Evolutionary conservation across 2,797 vertebrate genomes (phyloP), one percentile per base, ranked within the genome.

Genomic region (Pipistrellus kuhlii): DNA sequence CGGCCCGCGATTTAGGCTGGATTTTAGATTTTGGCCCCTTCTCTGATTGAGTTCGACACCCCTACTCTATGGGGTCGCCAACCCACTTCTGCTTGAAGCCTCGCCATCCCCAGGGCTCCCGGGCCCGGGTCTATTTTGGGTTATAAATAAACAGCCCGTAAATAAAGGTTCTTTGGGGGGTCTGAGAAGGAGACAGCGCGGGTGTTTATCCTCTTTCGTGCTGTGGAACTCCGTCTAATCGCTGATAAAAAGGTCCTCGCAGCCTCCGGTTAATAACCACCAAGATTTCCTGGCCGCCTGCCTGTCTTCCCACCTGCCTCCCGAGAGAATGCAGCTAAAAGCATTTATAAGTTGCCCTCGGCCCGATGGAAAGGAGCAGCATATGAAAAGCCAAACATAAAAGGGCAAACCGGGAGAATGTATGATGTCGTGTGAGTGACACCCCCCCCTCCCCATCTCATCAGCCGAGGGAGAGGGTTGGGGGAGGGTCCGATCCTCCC

Each of bases 291-390:
- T 48, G 81, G 96, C 95, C 55, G 95, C 87, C 96, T 83, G 95
- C 95, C 91, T 95, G 96, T 93, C 94, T 96, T 92, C 91, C 96
- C 87, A 93, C 87, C 94, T 96, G 84, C 89, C 89, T 96, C 96
- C 92, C 68, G 23, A 35, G 96, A 81, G 89, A 83, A 94, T 25
- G 12, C 51, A 9, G 53, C 48, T 91, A 77, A 97, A 94, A 96
- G 93, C 96, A 94, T 48, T 72, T 59, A 66, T 9, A 69, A 85
- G 64, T 55, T 71, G 81, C 88, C 76, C 87, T 18, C 6, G 51
- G 44, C 73, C 80, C 38, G 55, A 76, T 25, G 46, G 59, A 76
- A 68, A 44, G 38, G 53, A 41, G 32, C 7, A 25, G 46, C 3
- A 1, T 20, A 62, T 13, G 66, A 25, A 83, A 80, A 81, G 30